Evolutionary conservation across 2,113 vertebrate species (phyloP), one percentile per base, ranked within the genome.

Genomic region (Tragulus kanchil): DNA sequence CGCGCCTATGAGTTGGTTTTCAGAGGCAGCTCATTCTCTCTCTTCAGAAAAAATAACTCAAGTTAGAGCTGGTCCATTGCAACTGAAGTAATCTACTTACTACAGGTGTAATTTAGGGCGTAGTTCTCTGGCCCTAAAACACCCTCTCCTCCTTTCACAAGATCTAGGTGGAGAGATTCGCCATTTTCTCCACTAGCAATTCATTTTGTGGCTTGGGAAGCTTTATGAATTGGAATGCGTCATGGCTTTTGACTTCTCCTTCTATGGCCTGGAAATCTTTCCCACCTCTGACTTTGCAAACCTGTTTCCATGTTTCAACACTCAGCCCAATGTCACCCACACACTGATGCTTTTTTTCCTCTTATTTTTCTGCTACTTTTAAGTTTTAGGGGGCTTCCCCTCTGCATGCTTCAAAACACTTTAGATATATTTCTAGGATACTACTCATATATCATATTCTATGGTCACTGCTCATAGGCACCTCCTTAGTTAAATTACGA

Each of bases 401-500:
- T 52, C 26, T 87, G 65, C 89, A 9, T 69, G 21, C 9, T 79
- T 16, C 52, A 11, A 97, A 83, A 65, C 64, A 86, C 13, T 78
- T 93, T 31, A 79, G 17, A 58, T 31, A 62, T 71, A 91, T 93
- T 83, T 91, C 87, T 86, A 92, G 21, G 50, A 54, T 54, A 50
- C 10, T 16, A 91, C 17, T 83, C 31, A 52, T 9, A 64, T 69
- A 75, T 71, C 28, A 31, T 61, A 48, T 17, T 61, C n/a, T 73
- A 45, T 85, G 23, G 67, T 94, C 3, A 5, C 2, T 81, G 42
- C 10, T 86, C 10, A 75, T 58, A 25, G 77, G 3, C 7, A 86
- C 26, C 54, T 82, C 52, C 28, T 50, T 87, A 84, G 61, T 96
- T 86, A 96, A 92, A 96, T 59, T 89, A 73, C 77, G 67, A 89